Percentiles rank a stretch among this genome's conserved stretches.
Evolutionary conservation across 2,113 vertebrate species (phyloP).

Genomic region (Macrotus californicus): DNA sequence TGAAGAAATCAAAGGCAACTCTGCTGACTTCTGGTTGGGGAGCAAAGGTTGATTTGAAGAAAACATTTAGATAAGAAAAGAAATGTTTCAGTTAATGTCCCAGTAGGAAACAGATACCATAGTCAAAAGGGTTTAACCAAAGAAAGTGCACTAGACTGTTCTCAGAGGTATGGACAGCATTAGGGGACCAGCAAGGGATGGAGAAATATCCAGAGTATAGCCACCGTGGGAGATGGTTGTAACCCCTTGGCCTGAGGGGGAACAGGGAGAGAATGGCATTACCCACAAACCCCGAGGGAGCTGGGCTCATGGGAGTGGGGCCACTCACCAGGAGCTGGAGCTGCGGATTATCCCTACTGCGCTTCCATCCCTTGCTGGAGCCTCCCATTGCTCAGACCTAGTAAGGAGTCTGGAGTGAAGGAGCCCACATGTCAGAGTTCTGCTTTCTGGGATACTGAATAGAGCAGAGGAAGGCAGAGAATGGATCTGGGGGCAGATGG

Average conservation of each 20-base stretch:
- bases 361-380: neutral
- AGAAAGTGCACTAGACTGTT: neutral
- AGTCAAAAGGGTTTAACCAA: neutral
- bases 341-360: fast-evolving
- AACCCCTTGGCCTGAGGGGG: neutral
- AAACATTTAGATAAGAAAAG: neutral
- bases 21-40: neutral
- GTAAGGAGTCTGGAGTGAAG: neutral
- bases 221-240: neutral
- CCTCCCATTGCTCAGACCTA: neutral
- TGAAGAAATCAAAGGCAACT: neutral
- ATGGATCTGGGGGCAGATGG: neutral
- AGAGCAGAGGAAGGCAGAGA: neutral
- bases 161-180: neutral
- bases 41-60: neutral
- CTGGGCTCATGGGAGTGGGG: neutral
- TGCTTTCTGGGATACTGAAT: neutral
- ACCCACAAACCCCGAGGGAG: neutral
- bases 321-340: neutral
- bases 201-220: neutral
- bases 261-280: neutral
- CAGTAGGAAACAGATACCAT: neutral
- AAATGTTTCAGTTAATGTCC: neutral
- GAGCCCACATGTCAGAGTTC: neutral
- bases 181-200: neutral